These are phyloP conservation scores for Isichthys henryi DNA, from an alignment of 2,113 vertebrate species.

Conservation along the genomic window DNA sequence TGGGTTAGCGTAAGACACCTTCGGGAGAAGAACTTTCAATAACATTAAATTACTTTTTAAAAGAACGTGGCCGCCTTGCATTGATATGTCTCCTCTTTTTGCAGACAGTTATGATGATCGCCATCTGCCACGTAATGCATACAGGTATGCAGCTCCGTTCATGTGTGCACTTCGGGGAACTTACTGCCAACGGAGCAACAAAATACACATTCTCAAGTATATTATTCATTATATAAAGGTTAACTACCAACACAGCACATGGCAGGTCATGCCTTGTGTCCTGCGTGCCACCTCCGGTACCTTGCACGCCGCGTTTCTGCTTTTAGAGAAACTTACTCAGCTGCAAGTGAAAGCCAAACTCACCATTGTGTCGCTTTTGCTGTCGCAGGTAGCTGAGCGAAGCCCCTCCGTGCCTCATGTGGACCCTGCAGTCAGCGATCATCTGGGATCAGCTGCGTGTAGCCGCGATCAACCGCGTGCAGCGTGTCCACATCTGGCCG, in stretches of 20 bases:
- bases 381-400: background rate
- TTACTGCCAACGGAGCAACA: background rate
- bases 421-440: background rate
- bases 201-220: background rate
- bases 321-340: background rate
- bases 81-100: background rate
- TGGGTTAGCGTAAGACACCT: background rate
- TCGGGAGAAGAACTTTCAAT: background rate
- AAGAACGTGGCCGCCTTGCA: background rate
- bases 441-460: background rate
- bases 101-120: background rate
- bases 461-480: background rate
- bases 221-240: background rate
- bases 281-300: background rate
- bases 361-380: background rate
- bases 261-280: background rate
- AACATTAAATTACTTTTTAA: background rate
- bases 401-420: background rate
- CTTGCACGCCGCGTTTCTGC: background rate
- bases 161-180: background rate
- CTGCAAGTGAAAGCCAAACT: background rate
- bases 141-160: background rate
- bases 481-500: background rate
- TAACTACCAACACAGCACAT: background rate
- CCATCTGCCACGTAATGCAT: constrained; percentile 14